Base-by-base conservation (phyloP, 2,888 invertebrate genomes). In the Drosophila kambysellisi region DNA sequence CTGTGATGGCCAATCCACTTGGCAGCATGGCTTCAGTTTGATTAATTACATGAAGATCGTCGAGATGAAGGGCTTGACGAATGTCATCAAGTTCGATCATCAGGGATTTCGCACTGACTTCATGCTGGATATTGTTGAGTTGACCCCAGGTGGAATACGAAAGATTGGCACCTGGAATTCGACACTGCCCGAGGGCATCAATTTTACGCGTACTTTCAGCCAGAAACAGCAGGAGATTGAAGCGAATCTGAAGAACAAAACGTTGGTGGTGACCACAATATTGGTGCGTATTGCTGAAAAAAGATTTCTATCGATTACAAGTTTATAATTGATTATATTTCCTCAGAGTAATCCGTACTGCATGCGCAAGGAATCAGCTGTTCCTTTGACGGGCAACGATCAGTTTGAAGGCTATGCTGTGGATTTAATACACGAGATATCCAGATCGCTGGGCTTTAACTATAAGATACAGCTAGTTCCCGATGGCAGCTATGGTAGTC, bases 31-130 rank as follows among this genome's bases (percentile, higher is more conserved):
- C 75, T 97, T 97, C 93, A 98, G 97, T 89, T 95, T 99, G 80
- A 97, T 99, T 86, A 99, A 99, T 94, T 98, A 98, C 92, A 98
- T 99, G 97, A 98, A 98, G 95, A 97, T 98, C 91, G 99, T 98
- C 76, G 97, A 97, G 94, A 97, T 98, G 96, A 95, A 96, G 86
- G 98, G 98, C n/a, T 94, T 98, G 82, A 98, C 98, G 1, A 98
- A 98, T 77, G 95, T 96, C 67, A 98, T 99, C 89, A 97, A 97
- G 94, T 98, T 99, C 93, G 98, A 98, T 94, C 97, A 97, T 93
- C 97, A 97, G 94, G 99, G 99, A 63, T 97, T 98, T 93, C 95
- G 99, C 71, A 97, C 97, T 53, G 97, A 98, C 93, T 98, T 99
- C 92, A 96, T 96, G 77, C 94, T 99, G 82, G 98, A 98, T 92